phyloP scores from a whole-genome alignment of 2,797 vertebrate species.

The Lutjanus argentimaculatus region DNA sequence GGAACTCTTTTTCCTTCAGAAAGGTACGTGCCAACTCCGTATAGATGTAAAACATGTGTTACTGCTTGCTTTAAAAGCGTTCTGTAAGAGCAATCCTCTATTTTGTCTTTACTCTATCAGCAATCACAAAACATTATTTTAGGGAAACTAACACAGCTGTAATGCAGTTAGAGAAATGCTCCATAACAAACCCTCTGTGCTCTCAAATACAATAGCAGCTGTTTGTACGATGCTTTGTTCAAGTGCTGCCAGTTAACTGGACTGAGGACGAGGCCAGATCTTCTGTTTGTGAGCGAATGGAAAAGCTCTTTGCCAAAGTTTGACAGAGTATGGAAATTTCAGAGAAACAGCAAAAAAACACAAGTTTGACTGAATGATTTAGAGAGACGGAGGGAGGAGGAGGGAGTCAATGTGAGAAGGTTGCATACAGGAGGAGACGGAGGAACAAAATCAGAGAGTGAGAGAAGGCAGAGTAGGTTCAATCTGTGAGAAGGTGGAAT shows the following conservation, averaged over 20 bases:
- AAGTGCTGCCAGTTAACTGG: slow-evolving; percentile 38
- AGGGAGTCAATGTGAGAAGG: slow-evolving; percentile 33
- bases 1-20: neutral
- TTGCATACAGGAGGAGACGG: slow-evolving; percentile 6
- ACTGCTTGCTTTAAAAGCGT: slow-evolving; percentile 1
- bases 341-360: slow-evolving; percentile 14
- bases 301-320: slow-evolving; percentile 57
- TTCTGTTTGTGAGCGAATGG: slow-evolving; percentile 52
- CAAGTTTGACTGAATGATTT: slow-evolving; percentile 24
- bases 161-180: slow-evolving; percentile 15
- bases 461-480: slow-evolving; percentile 33
- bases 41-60: slow-evolving; percentile 2
- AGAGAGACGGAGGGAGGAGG: neutral
- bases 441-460: slow-evolving; percentile 37
- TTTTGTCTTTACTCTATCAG: slow-evolving; percentile 21
- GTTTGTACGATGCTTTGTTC: slow-evolving; percentile 31
- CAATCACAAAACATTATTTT: slow-evolving; percentile 24
- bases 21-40: neutral
- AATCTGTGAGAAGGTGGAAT: slow-evolving; percentile 58
- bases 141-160: slow-evolving; percentile 34
- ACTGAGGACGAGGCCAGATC: slow-evolving; percentile 22
- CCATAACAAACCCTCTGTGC: slow-evolving; percentile 18
- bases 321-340: slow-evolving; percentile 55
- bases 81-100: neutral
- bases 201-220: slow-evolving; percentile 44